Evolutionary conservation across 2,113 vertebrate species (phyloP), one percentile per base, ranked within the genome.

Genomic region (Periophthalmodon schlosseri): DNA sequence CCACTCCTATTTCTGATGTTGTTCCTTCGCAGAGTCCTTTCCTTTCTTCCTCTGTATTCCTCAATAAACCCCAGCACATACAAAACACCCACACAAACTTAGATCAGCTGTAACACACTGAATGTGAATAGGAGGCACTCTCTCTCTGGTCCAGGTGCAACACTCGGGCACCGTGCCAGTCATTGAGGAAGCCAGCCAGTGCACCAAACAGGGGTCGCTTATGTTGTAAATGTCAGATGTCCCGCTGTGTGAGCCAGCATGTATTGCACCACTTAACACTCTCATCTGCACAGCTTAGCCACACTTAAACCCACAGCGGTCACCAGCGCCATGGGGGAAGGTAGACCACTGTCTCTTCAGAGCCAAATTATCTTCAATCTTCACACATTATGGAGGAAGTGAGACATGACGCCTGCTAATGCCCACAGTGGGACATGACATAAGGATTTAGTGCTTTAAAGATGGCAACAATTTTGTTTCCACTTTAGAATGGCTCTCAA

Each of bases 161-260:
- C 79, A 44, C 77, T 76, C 79, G 73, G 85, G 89, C 80, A 58
- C 36, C 0, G 14, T 58, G 85, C 86, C 88, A 86, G 85, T 52
- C 74, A 72, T 24, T 39, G 68, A 70, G 86, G 85, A 75, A 75
- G 39, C 52, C 74, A 79, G 88, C 87, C 84, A 84, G 81, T 13
- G 5, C 34, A 72, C 63, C 72, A 84, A 78, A 91, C 85, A 91
- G 73, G 81, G 79, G 66, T 73, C 73, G 67, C 84, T 80, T 91
- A 83, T 90, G 86, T 82, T 84, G 73, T 78, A 84, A 91, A 91
- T 91, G 90, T 90, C 88, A 89, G 83, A 77, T 87, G 85, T 86
- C 82, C 82, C 23, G 79, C 79, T 74, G 89, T 71, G 80, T 47
- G 73, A 87, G 89, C 86, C 85, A 86, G 79, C 75, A 2, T 23